A percentile compares a stretch with the other conserved stretches of the same genome.
These are phyloP conservation scores for Clarias magur DNA, from an alignment of 2,113 vertebrate species.

Conservation along the genomic window DNA sequence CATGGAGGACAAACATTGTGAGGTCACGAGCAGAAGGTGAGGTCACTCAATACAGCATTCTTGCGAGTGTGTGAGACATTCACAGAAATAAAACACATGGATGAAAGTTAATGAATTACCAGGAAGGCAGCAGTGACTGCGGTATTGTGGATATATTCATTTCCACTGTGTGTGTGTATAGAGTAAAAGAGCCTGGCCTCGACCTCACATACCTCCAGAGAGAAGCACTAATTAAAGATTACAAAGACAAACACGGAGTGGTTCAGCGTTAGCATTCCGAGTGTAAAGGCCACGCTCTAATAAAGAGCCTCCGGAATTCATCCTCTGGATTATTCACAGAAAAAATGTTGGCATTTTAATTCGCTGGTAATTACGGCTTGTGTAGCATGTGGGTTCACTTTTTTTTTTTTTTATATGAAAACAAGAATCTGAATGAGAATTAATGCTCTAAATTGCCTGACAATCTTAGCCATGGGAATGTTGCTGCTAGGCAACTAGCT, in stretches of 20 bases:
- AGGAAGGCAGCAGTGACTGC: neutral
- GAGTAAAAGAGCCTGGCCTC: neutral
- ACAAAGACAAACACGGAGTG: neutral
- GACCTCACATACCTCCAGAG: neutral
- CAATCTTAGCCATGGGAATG: neutral
- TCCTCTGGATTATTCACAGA: neutral
- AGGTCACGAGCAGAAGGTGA: too few relatives aligned
- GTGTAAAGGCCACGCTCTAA: neutral
- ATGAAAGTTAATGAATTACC: slow-evolving; percentile 19
- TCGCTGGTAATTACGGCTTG: neutral
- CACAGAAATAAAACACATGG: neutral
- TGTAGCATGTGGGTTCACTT: neutral
- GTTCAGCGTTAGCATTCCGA: neutral
- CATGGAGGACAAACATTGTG: too few relatives aligned
- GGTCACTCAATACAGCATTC: neutral
- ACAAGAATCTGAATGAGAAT: neutral
- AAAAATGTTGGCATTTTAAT: neutral
- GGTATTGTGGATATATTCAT: neutral
- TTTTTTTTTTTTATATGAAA: neutral
- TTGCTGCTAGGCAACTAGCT: neutral
- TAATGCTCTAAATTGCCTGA: neutral
- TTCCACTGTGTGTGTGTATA: neutral
- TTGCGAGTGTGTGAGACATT: slow-evolving; percentile 12
- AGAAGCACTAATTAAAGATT: slow-evolving; percentile 21
- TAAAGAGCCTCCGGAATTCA: neutral